Conservation (phyloP, 1,140 invertebrate genomes). For the Andricus grossulariae region DNA sequence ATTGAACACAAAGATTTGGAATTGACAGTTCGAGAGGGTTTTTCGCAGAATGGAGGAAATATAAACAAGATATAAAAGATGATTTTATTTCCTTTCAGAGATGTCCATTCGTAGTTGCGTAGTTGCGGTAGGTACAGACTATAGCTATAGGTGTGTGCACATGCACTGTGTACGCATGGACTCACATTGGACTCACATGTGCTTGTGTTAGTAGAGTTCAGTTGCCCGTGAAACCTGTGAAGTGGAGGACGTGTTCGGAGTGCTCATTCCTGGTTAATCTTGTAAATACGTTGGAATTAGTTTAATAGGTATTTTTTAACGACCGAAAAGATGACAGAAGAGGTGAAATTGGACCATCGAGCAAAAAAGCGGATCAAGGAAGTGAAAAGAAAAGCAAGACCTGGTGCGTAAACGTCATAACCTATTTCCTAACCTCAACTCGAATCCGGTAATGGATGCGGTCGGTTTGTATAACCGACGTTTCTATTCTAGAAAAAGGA, state of each 20-base stretch:
- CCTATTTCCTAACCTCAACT: constrained; percentile 56
- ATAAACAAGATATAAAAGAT: too few relatives aligned
- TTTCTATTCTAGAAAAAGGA: not conserved
- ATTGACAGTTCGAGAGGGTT: not conserved
- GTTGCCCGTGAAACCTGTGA: not conserved
- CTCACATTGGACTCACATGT: too few relatives aligned
- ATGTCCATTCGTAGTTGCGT: too few relatives aligned
- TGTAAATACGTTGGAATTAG: constrained; percentile 60
- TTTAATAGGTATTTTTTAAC: constrained; percentile 48
- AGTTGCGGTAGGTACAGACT: too few relatives aligned
- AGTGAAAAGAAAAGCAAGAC: constrained; percentile 91
- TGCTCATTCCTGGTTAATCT: constrained; percentile 24
- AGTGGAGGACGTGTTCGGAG: not conserved
- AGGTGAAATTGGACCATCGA: constrained; percentile 81
- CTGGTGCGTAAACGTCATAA: constrained; percentile 79
- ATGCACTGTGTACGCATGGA: too few relatives aligned
- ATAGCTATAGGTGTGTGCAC: too few relatives aligned
- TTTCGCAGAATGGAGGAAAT: too few relatives aligned
- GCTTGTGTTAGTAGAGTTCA: not conserved
- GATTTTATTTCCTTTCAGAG: too few relatives aligned
- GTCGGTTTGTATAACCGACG: not conserved
- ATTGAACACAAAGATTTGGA: not conserved
- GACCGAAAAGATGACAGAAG: constrained; percentile 64
- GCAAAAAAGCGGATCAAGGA: constrained; percentile 90
- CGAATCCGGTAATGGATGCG: constrained; percentile 46